phyloP scores from a whole-genome alignment of 2,888 invertebrate genomes.

The Poecilobothrus nobilitatus region DNA sequence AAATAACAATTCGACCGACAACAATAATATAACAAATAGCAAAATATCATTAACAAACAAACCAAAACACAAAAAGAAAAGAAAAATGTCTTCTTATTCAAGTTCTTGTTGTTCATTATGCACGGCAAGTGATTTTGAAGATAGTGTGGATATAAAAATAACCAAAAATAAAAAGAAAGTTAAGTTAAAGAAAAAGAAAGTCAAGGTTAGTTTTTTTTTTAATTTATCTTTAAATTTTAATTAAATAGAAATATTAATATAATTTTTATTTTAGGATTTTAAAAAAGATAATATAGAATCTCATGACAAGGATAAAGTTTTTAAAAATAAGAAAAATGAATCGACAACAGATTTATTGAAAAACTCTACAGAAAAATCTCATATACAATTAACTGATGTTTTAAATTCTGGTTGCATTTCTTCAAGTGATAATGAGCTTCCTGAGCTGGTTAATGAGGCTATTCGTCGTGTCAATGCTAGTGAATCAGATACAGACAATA shows the following conservation, averaged over 20 bases:
- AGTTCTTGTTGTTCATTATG: slow-evolving; percentile 24
- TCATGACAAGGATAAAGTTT: not conserved
- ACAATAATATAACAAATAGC: slow-evolving; percentile 17
- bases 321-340: not conserved
- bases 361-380: not conserved
- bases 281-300: not conserved
- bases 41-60: not conserved
- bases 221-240: slow-evolving; percentile 4
- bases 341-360: slow-evolving; percentile 7
- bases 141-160: slow-evolving; percentile 19
- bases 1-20: slow-evolving; percentile 2
- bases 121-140: slow-evolving; percentile 24
- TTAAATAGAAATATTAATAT: not conserved
- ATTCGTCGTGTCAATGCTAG: slow-evolving; percentile 63
- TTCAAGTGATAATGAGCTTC: slow-evolving; percentile 68
- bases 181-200: slow-evolving; percentile 30
- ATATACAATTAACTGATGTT: slow-evolving; percentile 17
- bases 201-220: not conserved
- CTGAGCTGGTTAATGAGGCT: slow-evolving; percentile 65
- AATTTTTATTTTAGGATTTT: not conserved
- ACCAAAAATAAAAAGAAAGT: slow-evolving; percentile 32
- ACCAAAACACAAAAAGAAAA: slow-evolving; percentile 15
- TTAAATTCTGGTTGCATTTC: slow-evolving; percentile 38
- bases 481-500: slow-evolving; percentile 60
- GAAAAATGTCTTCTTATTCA: slow-evolving; percentile 19